Base-by-base conservation (phyloP, 92 coral and sea anemone genomes). In the Desmophyllum pertusum region DNA sequence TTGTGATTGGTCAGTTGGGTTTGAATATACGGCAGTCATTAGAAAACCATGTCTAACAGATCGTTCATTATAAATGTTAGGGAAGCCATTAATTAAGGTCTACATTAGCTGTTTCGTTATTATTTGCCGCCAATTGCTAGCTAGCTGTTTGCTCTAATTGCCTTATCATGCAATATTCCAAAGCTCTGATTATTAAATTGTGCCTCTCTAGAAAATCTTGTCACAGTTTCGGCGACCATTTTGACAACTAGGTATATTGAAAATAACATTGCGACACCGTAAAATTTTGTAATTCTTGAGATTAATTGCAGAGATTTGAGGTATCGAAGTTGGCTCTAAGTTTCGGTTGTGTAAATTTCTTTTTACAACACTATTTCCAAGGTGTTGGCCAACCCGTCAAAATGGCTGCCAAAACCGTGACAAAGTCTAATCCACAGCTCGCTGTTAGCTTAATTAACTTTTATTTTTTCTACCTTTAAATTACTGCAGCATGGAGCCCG, bases 171-270 rank as follows among this genome's bases (percentile, higher is more conserved):
- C 2, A 27, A 27, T 55, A 19, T 55, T 55, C n/a, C 3, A 11
- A 23, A 55, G 63, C 63, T 55, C 63, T 55, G 65, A 59, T 27
- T n/a, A n/a, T n/a, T n/a, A n/a, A n/a, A n/a, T n/a, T n/a, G n/a
- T 55, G 30, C 23, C 63, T 55, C 29, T 55, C 30, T 9, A 53
- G 8, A 53, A 27, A 55, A 55, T 23, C 29, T 21, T 55, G 63
- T 23, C 63, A 55, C 5, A 8, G 63, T 55, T 53, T 19, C 0
- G 25, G 30, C 30, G 23, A 6, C 63, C 29, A 55, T 55, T 55
- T 55, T 23, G n/a, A 55, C 23, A 29, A 29, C 2, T 6, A 55
- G 5, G 63, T 10, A n/a, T 21, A 55, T n/a, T n/a, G n/a, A n/a
- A n/a, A n/a, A n/a, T n/a, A n/a, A n/a, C n/a, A n/a, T n/a, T n/a